Base-by-base conservation (phyloP, 2,113 vertebrate species). In the Zingel zingel region DNA sequence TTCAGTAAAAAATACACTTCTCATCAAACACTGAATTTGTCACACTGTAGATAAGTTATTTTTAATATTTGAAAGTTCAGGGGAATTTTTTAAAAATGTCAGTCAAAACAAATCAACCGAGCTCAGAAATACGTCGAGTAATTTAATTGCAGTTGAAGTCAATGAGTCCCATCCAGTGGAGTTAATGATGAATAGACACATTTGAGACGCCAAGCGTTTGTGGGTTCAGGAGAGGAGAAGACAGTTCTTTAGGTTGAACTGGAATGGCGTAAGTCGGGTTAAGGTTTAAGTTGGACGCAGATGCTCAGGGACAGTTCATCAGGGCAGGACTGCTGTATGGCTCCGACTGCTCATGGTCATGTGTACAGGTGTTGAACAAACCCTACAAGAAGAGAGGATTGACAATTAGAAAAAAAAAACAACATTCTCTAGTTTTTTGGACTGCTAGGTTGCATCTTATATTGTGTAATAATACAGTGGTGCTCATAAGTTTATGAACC, bases 1-100 rank as follows among this genome's bases (percentile, higher is more conserved):
- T 84, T 86, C 56, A 53, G 78, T 90, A 91, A 71, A 91, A 93
- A 94, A 91, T 33, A 83, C 54, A 62, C 65, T 74, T 59, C 74
- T 84, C 15, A 56, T 68, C 16, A 7, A 92, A 89, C 77, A 87
- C 67, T 83, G 72, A 87, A 84, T 83, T 67, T 67, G 59, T 89
- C 86, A 90, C 58, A 83, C 58, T 86, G 72, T 77, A 82, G 75
- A 80, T 77, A 87, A 59, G 48, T 75, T 79, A 72, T 66, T 67
- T 81, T 77, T 54, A 69, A 83, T 74, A 63, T 84, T 66, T 21
- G 16, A 70, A 70, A 85, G 67, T 86, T 77, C 76, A 61, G 59
- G n/a, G 45, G 19, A 27, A 6, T 61, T 23, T 70, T 36, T 64
- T 36, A 21, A n/a, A 48, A 73, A 66, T 39, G 33, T 74, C 13